phyloP scores from a whole-genome alignment of 2,797 vertebrate species.

The Macropus fuliginosus region DNA sequence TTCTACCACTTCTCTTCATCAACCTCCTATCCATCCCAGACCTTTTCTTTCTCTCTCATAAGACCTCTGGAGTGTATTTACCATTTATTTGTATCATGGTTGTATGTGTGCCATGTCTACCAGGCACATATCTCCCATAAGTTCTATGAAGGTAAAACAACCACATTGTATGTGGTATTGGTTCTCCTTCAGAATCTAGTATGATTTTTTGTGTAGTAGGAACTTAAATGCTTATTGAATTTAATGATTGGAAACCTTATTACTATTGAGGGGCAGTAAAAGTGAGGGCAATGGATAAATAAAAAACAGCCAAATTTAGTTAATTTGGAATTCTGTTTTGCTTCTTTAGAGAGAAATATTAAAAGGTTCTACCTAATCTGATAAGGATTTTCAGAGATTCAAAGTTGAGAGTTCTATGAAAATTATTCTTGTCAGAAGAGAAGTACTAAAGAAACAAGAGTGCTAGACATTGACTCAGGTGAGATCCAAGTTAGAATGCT shows the following conservation, averaged over 20 bases:
- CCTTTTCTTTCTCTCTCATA: background rate
- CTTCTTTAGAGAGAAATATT: background rate
- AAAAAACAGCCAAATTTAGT: background rate
- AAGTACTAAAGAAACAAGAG: slow-evolving; percentile 2
- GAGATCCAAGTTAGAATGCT: slow-evolving; percentile 36
- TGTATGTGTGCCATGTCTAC: background rate
- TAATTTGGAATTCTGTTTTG: background rate
- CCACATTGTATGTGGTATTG: background rate
- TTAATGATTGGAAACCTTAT: background rate
- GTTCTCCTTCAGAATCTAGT: background rate
- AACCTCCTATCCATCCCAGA: background rate
- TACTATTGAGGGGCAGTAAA: background rate
- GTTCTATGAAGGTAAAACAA: background rate
- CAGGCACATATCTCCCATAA: background rate
- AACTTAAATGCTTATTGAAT: background rate
- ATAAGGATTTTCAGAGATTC: background rate
- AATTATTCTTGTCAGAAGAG: background rate
- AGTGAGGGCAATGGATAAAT: background rate
- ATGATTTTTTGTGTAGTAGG: background rate
- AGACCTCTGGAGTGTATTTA: background rate
- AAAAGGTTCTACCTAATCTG: background rate
- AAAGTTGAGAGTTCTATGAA: background rate
- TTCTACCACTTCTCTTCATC: background rate
- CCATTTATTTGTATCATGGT: background rate
- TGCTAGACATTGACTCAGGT: slow-evolving; percentile 11